Evolutionary conservation across 2,113 vertebrate species (phyloP), one percentile per base, ranked within the genome.

Genomic region (Zingel zingel): DNA sequence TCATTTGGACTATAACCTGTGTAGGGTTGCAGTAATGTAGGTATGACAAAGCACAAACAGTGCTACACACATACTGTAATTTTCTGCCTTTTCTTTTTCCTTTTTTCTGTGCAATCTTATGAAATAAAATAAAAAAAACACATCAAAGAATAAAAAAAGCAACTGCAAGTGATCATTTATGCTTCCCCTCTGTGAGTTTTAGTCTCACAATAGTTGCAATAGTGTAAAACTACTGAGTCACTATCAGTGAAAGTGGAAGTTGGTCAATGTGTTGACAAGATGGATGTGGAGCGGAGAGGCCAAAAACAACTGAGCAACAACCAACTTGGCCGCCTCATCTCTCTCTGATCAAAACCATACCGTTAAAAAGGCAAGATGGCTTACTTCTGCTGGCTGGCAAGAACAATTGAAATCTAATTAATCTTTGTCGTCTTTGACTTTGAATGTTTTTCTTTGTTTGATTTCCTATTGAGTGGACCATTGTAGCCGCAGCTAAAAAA

Each of bases 311-410:
- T 33, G 13, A 61, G 61, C 39, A 82, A 82, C 61, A 89, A 90
- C 67, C 64, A 70, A 53, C 77, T 75, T 89, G 84, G 72, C 85
- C n/a, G 45, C 27, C 5, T 10, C 39, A 27, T 81, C 63, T 33
- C 56, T 63, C 54, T 3, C 56, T 93, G 86, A 92, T 88, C 71
- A 66, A 84, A 92, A 88, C 89, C 90, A 87, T 74, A 72, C 84
- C 7, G 74, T 78, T 76, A 33, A 79, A 48, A 82, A 80, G 56
- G 73, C 79, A 61, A 43, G 62, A 83, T 77, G 81, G 27, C 61
- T 77, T 16, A 53, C 67, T 77, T 82, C 81, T 83, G 59, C 69
- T 80, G 59, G 63, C 85, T 86, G 77, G 69, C 67, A 27, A 90
- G 72, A 85, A 73, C 51, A 76, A 74, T 74, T 85, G 57, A 84